phyloP scores from a whole-genome alignment of 2,113 vertebrate species.

The Galbula dea region DNA sequence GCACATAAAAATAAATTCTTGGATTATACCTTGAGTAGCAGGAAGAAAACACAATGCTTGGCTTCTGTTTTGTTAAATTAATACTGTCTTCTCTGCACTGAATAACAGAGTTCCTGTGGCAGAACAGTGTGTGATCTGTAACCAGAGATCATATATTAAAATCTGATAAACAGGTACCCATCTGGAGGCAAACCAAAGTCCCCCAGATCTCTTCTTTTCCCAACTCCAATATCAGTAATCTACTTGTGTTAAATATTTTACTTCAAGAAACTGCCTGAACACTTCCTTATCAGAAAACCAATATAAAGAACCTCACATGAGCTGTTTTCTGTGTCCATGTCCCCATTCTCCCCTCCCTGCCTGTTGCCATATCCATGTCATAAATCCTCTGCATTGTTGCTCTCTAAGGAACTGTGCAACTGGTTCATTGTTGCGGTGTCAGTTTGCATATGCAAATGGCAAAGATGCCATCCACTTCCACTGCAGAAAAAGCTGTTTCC shows the following conservation, averaged over 20 bases:
- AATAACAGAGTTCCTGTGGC: neutral
- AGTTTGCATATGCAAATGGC: constrained; percentile 50
- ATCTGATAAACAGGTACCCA: neutral
- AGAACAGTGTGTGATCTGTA: neutral
- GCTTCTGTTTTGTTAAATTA: neutral
- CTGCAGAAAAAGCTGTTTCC: constrained; percentile 53
- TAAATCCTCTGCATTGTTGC: constrained; percentile 57
- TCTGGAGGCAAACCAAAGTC: neutral
- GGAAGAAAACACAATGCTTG: neutral
- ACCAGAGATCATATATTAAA: neutral
- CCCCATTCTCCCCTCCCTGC: neutral
- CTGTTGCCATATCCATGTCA: neutral
- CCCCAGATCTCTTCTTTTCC: neutral
- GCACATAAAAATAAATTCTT: neutral
- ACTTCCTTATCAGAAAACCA: neutral
- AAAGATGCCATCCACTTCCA: neutral
- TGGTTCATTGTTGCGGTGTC: constrained; percentile 49
- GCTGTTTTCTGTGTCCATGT: neutral
- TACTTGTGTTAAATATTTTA: neutral
- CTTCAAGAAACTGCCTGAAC: neutral
- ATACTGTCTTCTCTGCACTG: neutral
- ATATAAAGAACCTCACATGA: neutral
- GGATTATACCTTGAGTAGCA: neutral
- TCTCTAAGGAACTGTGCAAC: constrained; percentile 53
- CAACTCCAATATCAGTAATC: neutral